These are phyloP conservation scores for Chloroclystis v-ata DNA, from an alignment of 2,888 invertebrate genomes.

Conservation along the genomic window DNA sequence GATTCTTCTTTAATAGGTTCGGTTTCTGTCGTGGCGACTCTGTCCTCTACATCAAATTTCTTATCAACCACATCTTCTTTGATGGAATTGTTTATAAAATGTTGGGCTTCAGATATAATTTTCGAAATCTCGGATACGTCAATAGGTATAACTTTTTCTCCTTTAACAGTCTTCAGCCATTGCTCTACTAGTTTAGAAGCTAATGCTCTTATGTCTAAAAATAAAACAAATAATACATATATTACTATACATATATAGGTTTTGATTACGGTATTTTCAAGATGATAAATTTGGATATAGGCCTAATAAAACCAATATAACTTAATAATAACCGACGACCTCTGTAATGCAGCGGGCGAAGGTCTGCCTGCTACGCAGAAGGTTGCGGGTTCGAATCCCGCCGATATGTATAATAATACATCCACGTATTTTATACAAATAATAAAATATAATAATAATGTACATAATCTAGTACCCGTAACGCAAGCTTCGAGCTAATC, in stretches of 20 bases:
- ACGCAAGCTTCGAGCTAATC: too few relatives aligned
- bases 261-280: too few relatives aligned
- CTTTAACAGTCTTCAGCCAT: constrained; percentile 93
- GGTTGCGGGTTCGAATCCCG: too few relatives aligned
- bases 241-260: not conserved
- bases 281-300: too few relatives aligned
- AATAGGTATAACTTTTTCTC: constrained; percentile 78
- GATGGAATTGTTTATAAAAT: constrained; percentile 34
- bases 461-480: too few relatives aligned
- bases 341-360: too few relatives aligned
- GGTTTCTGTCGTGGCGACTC: constrained; percentile 9
- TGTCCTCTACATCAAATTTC: constrained; percentile 15
- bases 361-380: too few relatives aligned
- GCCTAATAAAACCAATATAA: too few relatives aligned
- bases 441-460: too few relatives aligned
- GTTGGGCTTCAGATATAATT: constrained; percentile 51
- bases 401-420: too few relatives aligned
- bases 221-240: constrained; percentile 6
- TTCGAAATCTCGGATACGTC: constrained; percentile 57
- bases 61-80: constrained; percentile 32
- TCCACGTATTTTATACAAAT: too few relatives aligned
- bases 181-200: constrained; percentile 91
- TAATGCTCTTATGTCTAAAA: constrained; percentile 85
- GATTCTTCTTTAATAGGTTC: constrained; percentile 21
- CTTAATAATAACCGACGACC: too few relatives aligned